Evolutionary conservation across 2,888 invertebrate genomes (phyloP).

Genomic region (Cheiracanthium punctorium): DNA sequence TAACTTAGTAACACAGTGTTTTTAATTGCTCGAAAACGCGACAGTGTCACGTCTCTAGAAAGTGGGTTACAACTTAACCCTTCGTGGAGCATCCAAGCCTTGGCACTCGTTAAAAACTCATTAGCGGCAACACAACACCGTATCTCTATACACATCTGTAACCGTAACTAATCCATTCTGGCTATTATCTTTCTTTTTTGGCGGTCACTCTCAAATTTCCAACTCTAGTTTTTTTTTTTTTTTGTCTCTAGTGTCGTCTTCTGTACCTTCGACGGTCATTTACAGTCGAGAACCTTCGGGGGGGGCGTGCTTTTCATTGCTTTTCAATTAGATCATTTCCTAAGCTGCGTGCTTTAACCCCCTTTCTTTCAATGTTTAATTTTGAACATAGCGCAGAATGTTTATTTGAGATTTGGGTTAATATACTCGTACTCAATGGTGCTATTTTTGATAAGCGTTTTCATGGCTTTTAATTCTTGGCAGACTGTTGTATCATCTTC

Average conservation of each 20-base stretch:
- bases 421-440: no score
- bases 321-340: slow-evolving; percentile 43
- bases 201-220: slow-evolving; percentile 32
- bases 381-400: neutral
- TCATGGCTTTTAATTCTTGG: no score
- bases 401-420: neutral
- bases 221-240: neutral
- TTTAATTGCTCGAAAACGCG: neutral
- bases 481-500: no score
- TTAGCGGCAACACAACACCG: neutral
- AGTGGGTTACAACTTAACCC: neutral
- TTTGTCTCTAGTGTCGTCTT: neutral
- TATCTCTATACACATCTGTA: slow-evolving; percentile 13
- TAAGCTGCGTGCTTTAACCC: neutral
- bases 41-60: neutral
- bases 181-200: slow-evolving; percentile 42
- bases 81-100: neutral
- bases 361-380: neutral
- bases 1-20: neutral
- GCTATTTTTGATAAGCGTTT: no score
- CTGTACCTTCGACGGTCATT: neutral
- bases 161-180: slow-evolving; percentile 55
- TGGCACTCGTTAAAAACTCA: slow-evolving; percentile 10
- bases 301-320: slow-evolving; percentile 25
- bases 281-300: slow-evolving; percentile 5